phyloP scores from a whole-genome alignment of 35 echinoderm and acorn worm species.

The Heliocidaris erythrogramma region DNA sequence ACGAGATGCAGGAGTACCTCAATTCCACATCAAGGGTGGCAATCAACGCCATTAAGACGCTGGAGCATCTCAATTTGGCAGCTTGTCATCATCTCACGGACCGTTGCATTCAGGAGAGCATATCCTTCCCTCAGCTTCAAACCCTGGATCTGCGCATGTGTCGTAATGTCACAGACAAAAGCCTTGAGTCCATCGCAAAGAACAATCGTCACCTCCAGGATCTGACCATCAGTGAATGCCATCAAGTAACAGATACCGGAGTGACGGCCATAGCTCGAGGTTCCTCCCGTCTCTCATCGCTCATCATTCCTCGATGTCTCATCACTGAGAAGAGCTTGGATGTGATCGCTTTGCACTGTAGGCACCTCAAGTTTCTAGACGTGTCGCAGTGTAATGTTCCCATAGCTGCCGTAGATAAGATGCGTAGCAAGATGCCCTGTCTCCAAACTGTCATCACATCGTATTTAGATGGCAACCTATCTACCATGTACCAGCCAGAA shows the following conservation, averaged over 20 bases:
- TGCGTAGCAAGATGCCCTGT: constrained; percentile 52
- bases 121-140: constrained; percentile 57
- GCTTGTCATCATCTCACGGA: constrained; percentile 84
- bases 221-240: constrained; percentile 70
- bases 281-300: constrained; percentile 31
- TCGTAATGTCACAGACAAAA: constrained; percentile 74
- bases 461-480: constrained; percentile 13
- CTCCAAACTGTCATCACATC: constrained; percentile 56
- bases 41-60: constrained; percentile 54
- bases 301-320: constrained; percentile 69
- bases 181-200: constrained; percentile 58
- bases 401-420: constrained; percentile 55
- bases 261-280: constrained; percentile 26
- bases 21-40: constrained; percentile 45
- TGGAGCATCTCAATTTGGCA: constrained; percentile 68
- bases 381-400: constrained; percentile 75
- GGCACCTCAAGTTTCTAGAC: constrained; percentile 70
- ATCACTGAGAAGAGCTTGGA: constrained; percentile 64
- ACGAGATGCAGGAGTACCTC: constrained; percentile 61
- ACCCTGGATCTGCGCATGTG: constrained; percentile 76
- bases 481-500: constrained; percentile 39
- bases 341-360: constrained; percentile 38
- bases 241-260: constrained; percentile 69
- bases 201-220: constrained; percentile 58
- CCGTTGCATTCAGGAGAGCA: constrained; percentile 53